Conservation (phyloP, 2,888 invertebrate species). For the Orthosia cruda region DNA sequence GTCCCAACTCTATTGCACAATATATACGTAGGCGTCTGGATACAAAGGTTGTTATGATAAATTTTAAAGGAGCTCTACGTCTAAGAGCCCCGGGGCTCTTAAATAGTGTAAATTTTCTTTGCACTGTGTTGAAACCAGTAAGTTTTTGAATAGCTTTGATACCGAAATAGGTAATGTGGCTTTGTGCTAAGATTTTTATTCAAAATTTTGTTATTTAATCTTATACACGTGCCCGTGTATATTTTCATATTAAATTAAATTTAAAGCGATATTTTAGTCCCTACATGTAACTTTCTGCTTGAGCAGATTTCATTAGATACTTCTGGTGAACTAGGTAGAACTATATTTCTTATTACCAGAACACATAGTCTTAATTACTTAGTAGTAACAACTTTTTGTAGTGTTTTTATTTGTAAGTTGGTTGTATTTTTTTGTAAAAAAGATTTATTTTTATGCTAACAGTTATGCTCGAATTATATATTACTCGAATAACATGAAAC, state of each 20-base stretch:
- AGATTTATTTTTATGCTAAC: too few species aligned
- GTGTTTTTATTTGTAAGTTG: too few species aligned
- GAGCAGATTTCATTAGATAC: neutral
- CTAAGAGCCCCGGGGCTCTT: conserved; percentile 53
- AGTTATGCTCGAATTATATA: too few species aligned
- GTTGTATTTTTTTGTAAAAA: too few species aligned
- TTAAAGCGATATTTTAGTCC: neutral
- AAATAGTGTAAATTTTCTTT: conserved; percentile 64
- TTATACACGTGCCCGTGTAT: neutral
- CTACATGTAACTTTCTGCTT: neutral
- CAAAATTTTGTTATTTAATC: conserved; percentile 1
- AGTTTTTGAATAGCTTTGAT: conserved; percentile 58
- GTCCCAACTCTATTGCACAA: neutral
- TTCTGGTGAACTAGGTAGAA: neutral
- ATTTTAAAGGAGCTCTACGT: conserved; percentile 61
- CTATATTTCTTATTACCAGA: neutral
- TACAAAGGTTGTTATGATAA: conserved; percentile 63
- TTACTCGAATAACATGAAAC: too few species aligned
- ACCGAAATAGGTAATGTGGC: conserved; percentile 19
- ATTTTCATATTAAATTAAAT: neutral
- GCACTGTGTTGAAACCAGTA: conserved; percentile 22
- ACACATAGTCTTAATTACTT: neutral
- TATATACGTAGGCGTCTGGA: conserved; percentile 53
- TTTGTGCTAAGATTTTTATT: conserved; percentile 2
- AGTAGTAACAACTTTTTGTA: too few species aligned